These are phyloP conservation scores for Pristionchus japonicus DNA, from an alignment of 2,888 invertebrate genomes.

Conservation along the genomic window DNA sequence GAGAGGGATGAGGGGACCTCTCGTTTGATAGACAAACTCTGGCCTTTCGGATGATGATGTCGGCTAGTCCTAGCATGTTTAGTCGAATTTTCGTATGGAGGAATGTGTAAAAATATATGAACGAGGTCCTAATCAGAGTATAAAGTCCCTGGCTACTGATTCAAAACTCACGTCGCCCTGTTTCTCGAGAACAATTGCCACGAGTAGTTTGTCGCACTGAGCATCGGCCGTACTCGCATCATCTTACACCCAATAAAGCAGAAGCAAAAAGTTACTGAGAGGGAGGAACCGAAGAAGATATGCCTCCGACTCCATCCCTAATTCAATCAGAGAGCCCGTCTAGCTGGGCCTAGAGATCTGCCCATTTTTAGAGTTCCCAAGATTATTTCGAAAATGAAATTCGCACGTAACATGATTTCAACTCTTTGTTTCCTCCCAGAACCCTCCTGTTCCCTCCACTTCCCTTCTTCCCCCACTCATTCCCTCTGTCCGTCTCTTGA, in stretches of 20 bases:
- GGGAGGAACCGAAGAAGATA: slow-evolving; percentile 5
- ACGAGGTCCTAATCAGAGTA: too few relatives aligned
- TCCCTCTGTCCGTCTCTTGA: neutral
- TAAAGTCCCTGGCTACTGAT: neutral
- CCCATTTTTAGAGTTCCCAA: neutral
- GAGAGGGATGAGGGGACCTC: neutral
- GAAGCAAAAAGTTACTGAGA: neutral
- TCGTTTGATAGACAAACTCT: slow-evolving; percentile 9
- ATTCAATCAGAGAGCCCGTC: slow-evolving; percentile 4
- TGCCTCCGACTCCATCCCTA: neutral
- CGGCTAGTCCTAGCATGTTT: neutral
- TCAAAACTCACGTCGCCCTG: neutral
- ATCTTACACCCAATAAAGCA: neutral
- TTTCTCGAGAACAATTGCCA: slow-evolving; percentile 8
- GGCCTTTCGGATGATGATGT: neutral
- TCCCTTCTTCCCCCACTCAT: neutral
- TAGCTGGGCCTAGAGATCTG: neutral
- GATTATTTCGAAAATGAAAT: neutral
- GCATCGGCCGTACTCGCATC: neutral
- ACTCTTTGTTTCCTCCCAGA: neutral
- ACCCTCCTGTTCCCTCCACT: neutral
- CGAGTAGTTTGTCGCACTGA: neutral
- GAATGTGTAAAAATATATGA: too few relatives aligned
- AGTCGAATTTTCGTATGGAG: neutral
- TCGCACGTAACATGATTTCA: neutral